Evolutionary conservation across 2,797 vertebrate genomes (phyloP), one percentile per base, ranked within the genome.

Genomic region (Enteromius mattozi): DNA sequence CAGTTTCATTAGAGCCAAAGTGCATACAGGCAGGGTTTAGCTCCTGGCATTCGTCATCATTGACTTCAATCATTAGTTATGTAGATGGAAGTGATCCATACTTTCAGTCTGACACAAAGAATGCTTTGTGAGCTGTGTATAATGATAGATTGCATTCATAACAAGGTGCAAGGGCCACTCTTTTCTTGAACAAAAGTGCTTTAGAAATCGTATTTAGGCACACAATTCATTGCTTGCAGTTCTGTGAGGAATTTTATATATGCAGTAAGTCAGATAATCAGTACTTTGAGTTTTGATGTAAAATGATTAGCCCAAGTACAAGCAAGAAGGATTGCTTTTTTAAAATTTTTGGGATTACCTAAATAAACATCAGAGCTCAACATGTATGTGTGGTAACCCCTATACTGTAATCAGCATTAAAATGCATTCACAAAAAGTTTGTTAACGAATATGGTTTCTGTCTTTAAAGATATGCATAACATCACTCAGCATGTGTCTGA

Each of bases 21-120:
- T 35, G 21, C 74, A 35, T 37, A 59, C 72, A 68, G 66, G 63
- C 51, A 19, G 35, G 33, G 51, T 45, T 65, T 40, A 72, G 54
- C 63, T 72, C n/a, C 35, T 35, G 78, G 69, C 78, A 81, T 86
- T 63, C 65, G 54, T 87, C 71, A 84, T 83, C 84, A 84, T 84
- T 84, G 81, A 84, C 86, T 80, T 81, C 70, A 54, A 61, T 84
- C 81, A 68, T 76, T 74, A 65, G 81, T 63, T 59, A 74, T 77
- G 75, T 69, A 56, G 78, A 59, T 68, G 65, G n/a, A 49, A 78
- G 69, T 84, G 86, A 84, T 84, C 82, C 65, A 75, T 86, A 16
- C 69, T n/a, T 59, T 45, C n/a, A 40, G 24, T 83, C 85, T 79
- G 69, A 82, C 83, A 80, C 40, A 35, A 16, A 78, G 61, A 82